These are phyloP conservation scores for Drosophila mettleri DNA, from an alignment of 2,888 invertebrate species.

Conservation along the genomic window DNA sequence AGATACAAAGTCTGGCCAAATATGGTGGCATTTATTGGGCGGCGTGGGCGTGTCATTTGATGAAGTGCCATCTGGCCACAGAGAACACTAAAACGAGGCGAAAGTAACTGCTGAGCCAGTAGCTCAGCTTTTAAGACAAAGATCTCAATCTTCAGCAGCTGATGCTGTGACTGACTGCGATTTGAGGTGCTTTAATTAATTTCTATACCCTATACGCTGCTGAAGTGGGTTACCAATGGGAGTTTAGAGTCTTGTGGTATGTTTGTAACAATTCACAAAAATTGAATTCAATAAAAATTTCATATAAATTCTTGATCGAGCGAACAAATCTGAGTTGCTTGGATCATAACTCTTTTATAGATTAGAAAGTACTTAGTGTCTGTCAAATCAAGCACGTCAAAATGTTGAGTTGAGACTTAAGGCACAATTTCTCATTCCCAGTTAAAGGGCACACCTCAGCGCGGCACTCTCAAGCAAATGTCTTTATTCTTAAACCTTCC, in stretches of 20 bases:
- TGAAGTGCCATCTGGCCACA: slow-evolving; percentile 52
- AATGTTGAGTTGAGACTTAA: background rate
- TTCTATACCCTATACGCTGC: slow-evolving; percentile 10
- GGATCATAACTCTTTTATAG: background rate
- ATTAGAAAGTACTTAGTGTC: background rate
- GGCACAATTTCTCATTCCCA: background rate
- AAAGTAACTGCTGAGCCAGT: slow-evolving; percentile 33
- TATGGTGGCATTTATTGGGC: slow-evolving; percentile 51
- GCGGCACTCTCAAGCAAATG: background rate
- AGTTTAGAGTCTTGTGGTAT: background rate
- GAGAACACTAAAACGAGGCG: slow-evolving; percentile 17
- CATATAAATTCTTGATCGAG: background rate
- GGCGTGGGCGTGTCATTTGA: slow-evolving; percentile 63
- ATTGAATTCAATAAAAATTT: background rate
- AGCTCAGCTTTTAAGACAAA: slow-evolving; percentile 16
- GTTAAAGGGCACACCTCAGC: background rate
- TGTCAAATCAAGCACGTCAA: no score
- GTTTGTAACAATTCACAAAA: background rate
- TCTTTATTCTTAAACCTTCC: background rate
- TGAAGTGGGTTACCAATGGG: background rate
- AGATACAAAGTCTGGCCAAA: slow-evolving; percentile 32
- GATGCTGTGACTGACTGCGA: background rate
- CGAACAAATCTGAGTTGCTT: background rate
- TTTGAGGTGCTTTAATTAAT: slow-evolving; percentile 35
- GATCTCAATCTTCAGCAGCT: slow-evolving; percentile 31